Evolutionary conservation across 2,113 vertebrate genomes (phyloP), one percentile per base, ranked within the genome.

Genomic region (Bostrychus sinensis): DNA sequence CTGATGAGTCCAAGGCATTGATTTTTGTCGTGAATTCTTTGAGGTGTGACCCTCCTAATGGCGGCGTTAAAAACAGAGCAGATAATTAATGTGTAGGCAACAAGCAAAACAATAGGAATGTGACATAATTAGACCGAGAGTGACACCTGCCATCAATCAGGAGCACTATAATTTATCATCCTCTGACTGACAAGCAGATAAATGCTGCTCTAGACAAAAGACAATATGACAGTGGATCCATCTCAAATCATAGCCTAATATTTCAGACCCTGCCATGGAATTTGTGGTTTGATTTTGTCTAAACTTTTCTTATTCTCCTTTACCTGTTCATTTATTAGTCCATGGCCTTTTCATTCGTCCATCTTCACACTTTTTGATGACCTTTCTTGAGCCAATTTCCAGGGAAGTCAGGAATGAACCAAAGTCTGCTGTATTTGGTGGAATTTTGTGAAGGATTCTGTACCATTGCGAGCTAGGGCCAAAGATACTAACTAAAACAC

Each of bases 11-110:
- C 28, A 37, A 22, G 19, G 14, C 48, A 67, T 71, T 13, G 7
- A 82, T 66, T 51, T 42, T 61, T 34, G 12, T 48, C 53, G 10
- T 70, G 37, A 11, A 5, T 61, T 71, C 28, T 70, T 71, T 16
- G 34, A 50, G 5, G 1, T 56, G 9, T 14, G 7, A 17, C 20
- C 54, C 25, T 13, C 30, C 23, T 19, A 28, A 30, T 51, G 48
- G 13, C 32, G 7, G 8, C n/a, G 9, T 60, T 32, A 11, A 57
- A 39, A 51, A 67, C 53, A 36, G 7, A 36, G 22, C 30, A 30
- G n/a, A 66, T 51, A 66, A 42, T 42, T 38, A 46, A 57, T 19
- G 32, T 64, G 39, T 17, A 1, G 13, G n/a, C 13, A 46, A 25
- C 30, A 13, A 50, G 17, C 28, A 3, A 55, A 22, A 55, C 53